Conservation (phyloP, 2,888 invertebrate genomes). For the Tineola bisselliella region DNA sequence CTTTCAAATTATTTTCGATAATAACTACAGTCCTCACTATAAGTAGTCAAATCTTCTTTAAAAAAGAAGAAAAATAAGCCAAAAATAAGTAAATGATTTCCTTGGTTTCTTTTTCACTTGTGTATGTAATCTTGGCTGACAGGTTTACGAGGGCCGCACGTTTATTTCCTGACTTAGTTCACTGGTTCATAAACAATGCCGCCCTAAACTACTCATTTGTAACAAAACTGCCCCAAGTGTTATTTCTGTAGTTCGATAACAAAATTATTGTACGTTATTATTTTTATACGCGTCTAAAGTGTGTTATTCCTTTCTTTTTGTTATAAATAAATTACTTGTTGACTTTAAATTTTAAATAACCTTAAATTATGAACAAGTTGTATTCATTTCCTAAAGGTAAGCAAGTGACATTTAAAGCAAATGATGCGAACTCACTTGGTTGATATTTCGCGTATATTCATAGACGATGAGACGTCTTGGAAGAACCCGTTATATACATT, state of each 20-base stretch:
- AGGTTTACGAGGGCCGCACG: neutral
- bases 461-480: neutral
- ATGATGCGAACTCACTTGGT: slow-evolving; percentile 13
- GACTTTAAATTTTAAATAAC: neutral
- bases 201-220: neutral
- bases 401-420: slow-evolving; percentile 52
- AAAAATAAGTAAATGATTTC: neutral
- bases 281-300: neutral
- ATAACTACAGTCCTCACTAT: no score
- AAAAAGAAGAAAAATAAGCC: neutral
- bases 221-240: neutral
- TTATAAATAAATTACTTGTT: neutral
- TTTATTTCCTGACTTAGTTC: slow-evolving; percentile 3
- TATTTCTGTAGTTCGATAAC: neutral
- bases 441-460: slow-evolving; percentile 9
- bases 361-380: neutral
- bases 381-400: slow-evolving; percentile 35
- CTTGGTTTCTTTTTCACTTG: neutral
- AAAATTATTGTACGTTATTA: neutral
- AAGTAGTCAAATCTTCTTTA: no score
- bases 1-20: no score
- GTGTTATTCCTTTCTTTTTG: no score
- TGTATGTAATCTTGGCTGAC: neutral
- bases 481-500: neutral
- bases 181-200: slow-evolving; percentile 6